Conservation (phyloP, 2,888 invertebrate species). For the Malacosoma neustria region DNA sequence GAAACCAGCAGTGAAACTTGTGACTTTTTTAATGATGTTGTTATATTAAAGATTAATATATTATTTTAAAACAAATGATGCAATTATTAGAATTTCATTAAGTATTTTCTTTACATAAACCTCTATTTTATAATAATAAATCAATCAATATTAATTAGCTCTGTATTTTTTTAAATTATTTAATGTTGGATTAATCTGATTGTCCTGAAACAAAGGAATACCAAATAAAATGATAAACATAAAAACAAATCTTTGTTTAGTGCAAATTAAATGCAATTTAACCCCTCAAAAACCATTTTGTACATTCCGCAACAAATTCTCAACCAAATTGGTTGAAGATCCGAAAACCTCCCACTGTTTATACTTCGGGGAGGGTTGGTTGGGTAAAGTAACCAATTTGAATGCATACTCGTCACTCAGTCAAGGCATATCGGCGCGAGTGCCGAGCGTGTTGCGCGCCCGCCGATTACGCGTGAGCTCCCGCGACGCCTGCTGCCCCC, state of each 20-base stretch:
- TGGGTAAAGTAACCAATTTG: slow-evolving; percentile 82
- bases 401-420: slow-evolving; percentile 85
- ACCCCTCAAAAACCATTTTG: slow-evolving; percentile 63
- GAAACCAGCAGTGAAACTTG: too few relatives aligned
- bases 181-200: too few relatives aligned
- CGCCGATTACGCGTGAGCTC: slow-evolving; percentile 27
- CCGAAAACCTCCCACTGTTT: slow-evolving; percentile 51
- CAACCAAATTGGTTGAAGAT: slow-evolving; percentile 64
- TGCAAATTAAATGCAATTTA: slow-evolving; percentile 72
- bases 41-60: too few relatives aligned
- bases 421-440: slow-evolving; percentile 76
- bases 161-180: too few relatives aligned
- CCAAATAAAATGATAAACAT: slow-evolving; percentile 14
- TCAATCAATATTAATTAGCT: too few relatives aligned
- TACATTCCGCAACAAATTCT: slow-evolving; percentile 70
- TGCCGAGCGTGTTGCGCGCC: slow-evolving; percentile 46
- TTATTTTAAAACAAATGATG: too few relatives aligned
- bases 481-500: slow-evolving; percentile 20
- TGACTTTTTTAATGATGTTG: too few relatives aligned
- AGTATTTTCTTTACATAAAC: too few relatives aligned
- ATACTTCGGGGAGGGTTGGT: slow-evolving; percentile 45
- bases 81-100: too few relatives aligned
- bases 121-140: too few relatives aligned
- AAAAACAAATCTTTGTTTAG: slow-evolving; percentile 61
- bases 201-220: not conserved